Base-by-base conservation (phyloP, 2,797 vertebrate genomes). In the Mycteria americana region DNA sequence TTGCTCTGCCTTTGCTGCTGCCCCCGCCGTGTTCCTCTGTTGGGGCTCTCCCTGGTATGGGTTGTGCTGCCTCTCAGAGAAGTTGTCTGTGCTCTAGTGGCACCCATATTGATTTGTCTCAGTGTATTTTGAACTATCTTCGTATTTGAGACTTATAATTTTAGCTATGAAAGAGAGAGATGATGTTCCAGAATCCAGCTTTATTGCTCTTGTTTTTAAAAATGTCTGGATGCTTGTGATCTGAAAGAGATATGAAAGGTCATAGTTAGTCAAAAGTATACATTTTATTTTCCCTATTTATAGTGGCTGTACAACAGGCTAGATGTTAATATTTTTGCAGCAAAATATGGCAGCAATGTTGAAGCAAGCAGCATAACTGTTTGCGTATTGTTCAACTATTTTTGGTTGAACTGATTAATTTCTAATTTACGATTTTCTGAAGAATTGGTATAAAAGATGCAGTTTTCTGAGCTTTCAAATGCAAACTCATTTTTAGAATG, bases 1-100 rank as follows among this genome's bases (percentile, higher is more conserved):
- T 31, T 67, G 39, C 57, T 83, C 13, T 73, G 65, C 50, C 43
- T 39, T 45, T 51, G n/a, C 54, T 59, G 9, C 1, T 1, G 31
- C 25, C 30, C 41, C 18, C 0, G 0, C 41, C 45, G 39, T 30
- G 6, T 46, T 45, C 41, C 31, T 56, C n/a, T 33, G 22, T 1
- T 43, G 50, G 39, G 72, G 14, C 15, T 45, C 23, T 67, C 35
- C 24, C 41, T 48, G 14, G 4, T 3, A 3, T 16, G 43, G 13
- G 18, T 31, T 6, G 11, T 41, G 27, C 39, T 65, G 59, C 37
- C 28, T 62, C 48, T 79, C 23, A 14, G 25, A 59, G 50, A 85
- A 65, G 51, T 50, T 57, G 4, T 13, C 59, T 43, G 16, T 37
- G 41, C 41, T 74, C 33, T 45, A 2, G 10, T 63, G 64, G 35